These are phyloP conservation scores for roundworm (Caenorhabditis elegans) DNA, from an alignment of 1,140 invertebrate genomes.

Conservation along the genomic window WBcel235 BX284606.5:14632001-14632500, in stretches of 20 bases:
- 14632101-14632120: no score
- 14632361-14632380: background rate
- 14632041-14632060: no score
- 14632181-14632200: background rate
- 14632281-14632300: no score
- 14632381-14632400: background rate
- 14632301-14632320: no score
- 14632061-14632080: no score
- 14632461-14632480: constrained; percentile 24
- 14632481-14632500: constrained; percentile 20
- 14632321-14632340: background rate
- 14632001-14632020: no score
- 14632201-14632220: background rate
- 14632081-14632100: no score
- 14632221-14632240: background rate
- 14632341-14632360: background rate
- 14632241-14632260: constrained; percentile 14
- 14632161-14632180: no score
- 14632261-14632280: no score
- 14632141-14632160: no score
- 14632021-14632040: no score
- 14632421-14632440: background rate
- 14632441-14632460: constrained; percentile 16
- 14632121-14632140: no score
- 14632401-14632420: constrained; percentile 19